A percentile compares a stretch with the other conserved stretches of the same genome.
Conservation (phyloP, 2,113 vertebrate genomes). For the Cottus gobio region DNA sequence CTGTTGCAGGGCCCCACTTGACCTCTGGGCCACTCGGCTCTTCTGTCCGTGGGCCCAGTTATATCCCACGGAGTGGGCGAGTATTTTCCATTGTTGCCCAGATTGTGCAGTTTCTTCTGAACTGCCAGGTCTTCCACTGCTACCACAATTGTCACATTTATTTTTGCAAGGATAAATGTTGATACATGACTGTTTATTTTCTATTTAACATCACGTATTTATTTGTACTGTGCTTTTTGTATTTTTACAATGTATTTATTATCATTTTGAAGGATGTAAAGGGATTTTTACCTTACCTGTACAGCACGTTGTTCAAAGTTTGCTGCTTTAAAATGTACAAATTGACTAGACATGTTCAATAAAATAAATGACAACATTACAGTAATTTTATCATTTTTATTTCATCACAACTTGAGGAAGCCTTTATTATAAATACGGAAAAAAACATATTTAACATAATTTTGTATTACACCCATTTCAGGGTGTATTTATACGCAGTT, state of each 20-base stretch:
- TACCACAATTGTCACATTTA: neutral
- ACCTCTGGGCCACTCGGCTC: neutral
- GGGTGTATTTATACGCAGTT: neutral
- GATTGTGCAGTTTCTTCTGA: neutral
- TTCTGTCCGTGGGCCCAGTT: neutral
- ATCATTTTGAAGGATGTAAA: neutral
- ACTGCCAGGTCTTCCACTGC: constrained; percentile 6
- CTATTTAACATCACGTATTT: neutral
- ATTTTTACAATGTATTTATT: constrained; percentile 16
- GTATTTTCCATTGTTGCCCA: neutral
- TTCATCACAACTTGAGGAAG: neutral
- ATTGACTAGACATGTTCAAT: neutral
- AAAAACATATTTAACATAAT: neutral
- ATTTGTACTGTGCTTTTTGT: constrained; percentile 1
- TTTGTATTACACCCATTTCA: neutral
- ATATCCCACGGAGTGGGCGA: neutral
- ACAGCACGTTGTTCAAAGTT: neutral
- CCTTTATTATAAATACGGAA: neutral
- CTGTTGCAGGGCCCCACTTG: neutral
- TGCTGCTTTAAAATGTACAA: constrained; percentile 26
- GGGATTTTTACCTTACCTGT: constrained; percentile 15
- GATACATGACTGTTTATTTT: constrained; percentile 1
- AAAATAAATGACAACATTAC: neutral
- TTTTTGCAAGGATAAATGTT: neutral
- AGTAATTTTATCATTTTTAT: neutral